Conservation (phyloP, 2,797 vertebrate genomes). For the Hippoglossus hippoglossus region DNA sequence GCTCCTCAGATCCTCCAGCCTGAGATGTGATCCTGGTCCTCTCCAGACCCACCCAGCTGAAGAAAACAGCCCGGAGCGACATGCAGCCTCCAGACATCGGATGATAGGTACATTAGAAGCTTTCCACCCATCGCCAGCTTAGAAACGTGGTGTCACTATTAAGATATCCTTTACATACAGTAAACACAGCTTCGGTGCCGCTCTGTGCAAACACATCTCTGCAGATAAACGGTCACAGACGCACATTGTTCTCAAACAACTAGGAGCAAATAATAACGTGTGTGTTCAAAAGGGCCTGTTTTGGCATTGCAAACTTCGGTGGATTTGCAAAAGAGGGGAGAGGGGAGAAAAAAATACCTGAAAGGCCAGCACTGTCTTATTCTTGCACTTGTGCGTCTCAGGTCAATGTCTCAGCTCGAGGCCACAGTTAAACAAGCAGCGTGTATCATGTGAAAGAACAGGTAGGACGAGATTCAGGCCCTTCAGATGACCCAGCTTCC, state of each 20-base stretch:
- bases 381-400: slow-evolving; percentile 36
- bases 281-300: slow-evolving; percentile 3
- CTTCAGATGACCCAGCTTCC: slow-evolving; percentile 41
- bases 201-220: slow-evolving; percentile 45
- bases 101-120: slow-evolving; percentile 33
- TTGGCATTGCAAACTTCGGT: neutral
- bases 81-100: slow-evolving; percentile 40
- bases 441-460: slow-evolving; percentile 62
- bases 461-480: slow-evolving; percentile 69
- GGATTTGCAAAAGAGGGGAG: neutral
- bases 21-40: slow-evolving; percentile 64
- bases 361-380: slow-evolving; percentile 20
- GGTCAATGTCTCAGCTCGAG: slow-evolving; percentile 60
- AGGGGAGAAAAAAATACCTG: slow-evolving; percentile 16
- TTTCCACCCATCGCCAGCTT: slow-evolving; percentile 26
- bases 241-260: slow-evolving; percentile 29
- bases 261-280: neutral
- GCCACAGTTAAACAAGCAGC: slow-evolving; percentile 48
- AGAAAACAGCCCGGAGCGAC: slow-evolving; percentile 63
- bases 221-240: slow-evolving; percentile 19
- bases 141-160: slow-evolving; percentile 17
- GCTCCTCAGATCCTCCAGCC: slow-evolving; percentile 57
- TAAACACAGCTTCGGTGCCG: slow-evolving; percentile 35
- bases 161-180: slow-evolving; percentile 36
- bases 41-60: slow-evolving; percentile 59